These are phyloP conservation scores for Prorops nasuta DNA, from an alignment of 1,140 invertebrate species.

Conservation along the genomic window DNA sequence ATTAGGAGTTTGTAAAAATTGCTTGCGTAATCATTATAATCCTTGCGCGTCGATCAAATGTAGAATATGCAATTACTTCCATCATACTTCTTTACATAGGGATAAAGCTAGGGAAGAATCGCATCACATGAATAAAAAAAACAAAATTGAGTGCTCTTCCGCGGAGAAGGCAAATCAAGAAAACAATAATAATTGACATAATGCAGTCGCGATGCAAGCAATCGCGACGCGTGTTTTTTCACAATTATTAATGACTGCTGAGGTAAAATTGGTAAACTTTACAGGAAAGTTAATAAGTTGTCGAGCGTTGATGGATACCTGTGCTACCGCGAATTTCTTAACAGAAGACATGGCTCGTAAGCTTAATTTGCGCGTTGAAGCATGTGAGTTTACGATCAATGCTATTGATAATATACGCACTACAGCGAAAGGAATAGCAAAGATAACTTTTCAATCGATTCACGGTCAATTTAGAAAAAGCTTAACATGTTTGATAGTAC, in stretches of 20 bases:
- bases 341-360: background rate
- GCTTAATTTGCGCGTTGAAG: background rate
- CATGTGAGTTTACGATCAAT: background rate
- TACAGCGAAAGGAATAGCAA: background rate
- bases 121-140: background rate
- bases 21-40: slow-evolving; percentile 5
- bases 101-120: background rate
- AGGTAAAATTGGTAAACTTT: background rate
- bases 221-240: background rate
- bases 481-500: background rate
- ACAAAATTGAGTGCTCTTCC: background rate
- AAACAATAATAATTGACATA: background rate
- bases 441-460: background rate
- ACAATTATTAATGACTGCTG: background rate
- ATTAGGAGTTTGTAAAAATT: slow-evolving; percentile 8
- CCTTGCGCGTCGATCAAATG: slow-evolving; percentile 3
- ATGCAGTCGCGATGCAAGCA: background rate
- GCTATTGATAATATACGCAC: background rate
- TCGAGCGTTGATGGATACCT: slow-evolving; percentile 5
- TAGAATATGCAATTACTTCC: slow-evolving; percentile 7
- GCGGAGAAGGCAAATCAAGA: background rate
- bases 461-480: background rate
- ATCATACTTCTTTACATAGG: slow-evolving; percentile 5
- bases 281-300: background rate
- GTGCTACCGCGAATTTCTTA: slow-evolving; percentile 1